A percentile compares a stretch with the other conserved stretches of the same genome.
These are phyloP conservation scores for Drosophila ficusphila DNA, from an alignment of 1,140 invertebrate genomes.

Conservation along the genomic window DNA sequence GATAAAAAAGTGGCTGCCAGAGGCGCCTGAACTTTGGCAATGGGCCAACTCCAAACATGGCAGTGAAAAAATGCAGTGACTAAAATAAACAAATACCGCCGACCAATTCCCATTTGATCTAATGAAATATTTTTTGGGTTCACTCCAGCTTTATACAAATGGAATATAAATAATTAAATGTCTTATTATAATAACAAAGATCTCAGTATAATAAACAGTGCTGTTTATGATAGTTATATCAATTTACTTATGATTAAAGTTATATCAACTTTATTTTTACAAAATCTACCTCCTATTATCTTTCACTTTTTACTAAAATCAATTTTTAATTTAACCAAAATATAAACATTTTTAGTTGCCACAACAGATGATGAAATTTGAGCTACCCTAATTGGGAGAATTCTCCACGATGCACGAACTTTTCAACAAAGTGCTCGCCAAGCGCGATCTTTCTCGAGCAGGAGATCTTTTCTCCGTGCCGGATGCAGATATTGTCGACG, in stretches of 20 bases:
- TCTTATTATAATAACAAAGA: no score
- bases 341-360: constrained; percentile 39
- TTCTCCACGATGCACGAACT: constrained; percentile 91
- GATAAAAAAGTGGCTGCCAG: constrained; percentile 66
- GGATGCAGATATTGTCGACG: constrained; percentile 93
- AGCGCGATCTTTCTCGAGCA: constrained; percentile 94
- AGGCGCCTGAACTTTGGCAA: constrained; percentile 69
- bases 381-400: constrained; percentile 24
- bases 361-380: constrained; percentile 50
- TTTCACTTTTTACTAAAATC: no score
- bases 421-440: constrained; percentile 93
- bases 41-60: constrained; percentile 56
- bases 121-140: background rate
- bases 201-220: no score
- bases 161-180: no score
- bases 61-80: constrained; percentile 57
- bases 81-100: constrained; percentile 25
- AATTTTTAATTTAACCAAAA: no score
- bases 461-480: constrained; percentile 95
- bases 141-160: background rate
- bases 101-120: constrained; percentile 7
- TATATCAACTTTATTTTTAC: no score
- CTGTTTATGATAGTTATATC: no score
- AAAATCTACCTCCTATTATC: no score
- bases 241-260: no score